Conservation (phyloP, 2,113 vertebrate genomes). For the Struthio camelus region DNA sequence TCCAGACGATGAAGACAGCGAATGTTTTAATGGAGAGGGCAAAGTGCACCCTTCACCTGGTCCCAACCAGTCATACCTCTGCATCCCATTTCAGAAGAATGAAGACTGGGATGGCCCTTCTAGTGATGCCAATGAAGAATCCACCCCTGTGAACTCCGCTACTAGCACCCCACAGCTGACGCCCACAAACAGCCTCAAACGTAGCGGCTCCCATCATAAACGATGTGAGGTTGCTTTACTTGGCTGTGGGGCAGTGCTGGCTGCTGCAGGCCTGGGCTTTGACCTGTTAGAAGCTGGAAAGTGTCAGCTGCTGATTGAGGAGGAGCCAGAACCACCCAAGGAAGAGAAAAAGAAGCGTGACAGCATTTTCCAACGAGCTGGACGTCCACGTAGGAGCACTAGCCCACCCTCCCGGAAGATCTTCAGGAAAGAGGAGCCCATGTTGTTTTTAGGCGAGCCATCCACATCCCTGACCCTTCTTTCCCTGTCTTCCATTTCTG, state of each 20-base stretch:
- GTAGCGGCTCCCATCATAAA: constrained; percentile 80
- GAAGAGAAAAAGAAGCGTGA: constrained; percentile 89
- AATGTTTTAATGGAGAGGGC: constrained; percentile 77
- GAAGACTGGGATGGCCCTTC: constrained; percentile 82
- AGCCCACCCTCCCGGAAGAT: constrained; percentile 90
- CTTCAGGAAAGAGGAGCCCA: constrained; percentile 87
- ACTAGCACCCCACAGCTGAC: constrained; percentile 85
- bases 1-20: constrained; percentile 89
- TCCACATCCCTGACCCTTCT: constrained; percentile 87
- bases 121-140: constrained; percentile 82
- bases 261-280: constrained; percentile 91
- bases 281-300: constrained; percentile 86
- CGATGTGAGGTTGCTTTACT: constrained; percentile 89
- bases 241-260: constrained; percentile 90
- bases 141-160: constrained; percentile 79
- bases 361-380: constrained; percentile 88
- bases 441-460: constrained; percentile 77
- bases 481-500: constrained; percentile 92
- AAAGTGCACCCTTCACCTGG: constrained; percentile 72
- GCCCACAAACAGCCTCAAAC: constrained; percentile 86
- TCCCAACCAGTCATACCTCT: constrained; percentile 92
- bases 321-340: constrained; percentile 75
- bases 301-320: constrained; percentile 76
- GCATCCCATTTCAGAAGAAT: constrained; percentile 88
- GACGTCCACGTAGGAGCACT: constrained; percentile 82